A percentile compares a stretch with the other conserved stretches of the same genome.
Evolutionary conservation across 2,888 invertebrate genomes (phyloP).

Genomic region (Parelbella ahira): DNA sequence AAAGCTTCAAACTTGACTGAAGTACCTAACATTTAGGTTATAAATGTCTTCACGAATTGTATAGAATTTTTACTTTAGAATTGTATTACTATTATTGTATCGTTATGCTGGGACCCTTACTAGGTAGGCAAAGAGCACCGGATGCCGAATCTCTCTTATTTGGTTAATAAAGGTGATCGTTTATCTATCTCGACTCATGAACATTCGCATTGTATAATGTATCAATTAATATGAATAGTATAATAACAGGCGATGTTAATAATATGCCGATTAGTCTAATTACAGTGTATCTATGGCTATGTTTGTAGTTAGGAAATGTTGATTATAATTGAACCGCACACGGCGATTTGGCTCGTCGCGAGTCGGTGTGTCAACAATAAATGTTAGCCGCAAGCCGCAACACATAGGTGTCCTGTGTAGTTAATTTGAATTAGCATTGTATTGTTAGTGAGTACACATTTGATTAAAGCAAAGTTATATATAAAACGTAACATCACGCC

Average conservation of each 20-base stretch:
- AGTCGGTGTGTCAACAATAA: constrained; percentile 6
- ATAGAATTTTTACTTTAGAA: no score
- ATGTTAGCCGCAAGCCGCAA: constrained; percentile 13
- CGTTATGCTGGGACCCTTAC: no score
- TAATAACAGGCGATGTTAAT: constrained; percentile 2
- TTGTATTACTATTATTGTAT: no score
- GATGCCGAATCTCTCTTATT: no score
- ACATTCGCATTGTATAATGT: no score
- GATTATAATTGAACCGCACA: constrained; percentile 19
- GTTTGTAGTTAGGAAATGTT: constrained; percentile 18
- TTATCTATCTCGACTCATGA: no score
- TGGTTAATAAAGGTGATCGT: no score
- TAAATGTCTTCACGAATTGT: neutral
- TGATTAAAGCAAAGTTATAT: no score
- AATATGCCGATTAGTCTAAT: constrained; percentile 8
- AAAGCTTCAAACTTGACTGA: constrained; percentile 1
- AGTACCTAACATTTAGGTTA: constrained; percentile 1
- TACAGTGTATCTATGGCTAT: constrained; percentile 10
- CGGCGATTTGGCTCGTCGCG: constrained; percentile 11
- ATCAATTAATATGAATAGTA: no score
- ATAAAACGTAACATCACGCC: no score
- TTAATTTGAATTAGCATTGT: constrained; percentile 5
- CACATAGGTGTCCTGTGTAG: constrained; percentile 3
- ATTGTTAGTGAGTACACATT: neutral
- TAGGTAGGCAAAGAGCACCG: no score